These are phyloP conservation scores for Bubalus kerabau DNA, from an alignment of 2,113 vertebrate genomes.

Conservation along the genomic window DNA sequence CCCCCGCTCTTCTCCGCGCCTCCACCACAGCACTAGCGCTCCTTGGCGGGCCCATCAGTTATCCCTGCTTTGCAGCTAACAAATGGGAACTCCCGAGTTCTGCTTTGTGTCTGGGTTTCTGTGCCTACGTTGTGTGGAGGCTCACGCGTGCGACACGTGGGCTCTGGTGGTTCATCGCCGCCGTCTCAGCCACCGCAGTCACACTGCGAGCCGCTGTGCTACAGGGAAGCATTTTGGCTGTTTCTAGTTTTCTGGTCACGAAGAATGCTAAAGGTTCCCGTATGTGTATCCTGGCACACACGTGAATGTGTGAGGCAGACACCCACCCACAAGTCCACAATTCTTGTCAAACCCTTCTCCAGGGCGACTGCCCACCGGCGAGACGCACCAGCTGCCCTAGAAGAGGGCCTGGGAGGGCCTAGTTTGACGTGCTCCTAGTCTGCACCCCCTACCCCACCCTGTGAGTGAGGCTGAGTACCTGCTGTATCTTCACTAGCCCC, in stretches of 20 bases:
- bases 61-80: rapidly evolving
- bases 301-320: background rate
- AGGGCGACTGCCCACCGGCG: background rate
- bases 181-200: rapidly evolving
- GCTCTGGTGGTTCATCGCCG: background rate
- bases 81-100: rapidly evolving
- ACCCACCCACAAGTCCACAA: background rate
- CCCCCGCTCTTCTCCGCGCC: background rate
- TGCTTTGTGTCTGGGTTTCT: background rate
- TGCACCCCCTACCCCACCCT: too few relatives aligned
- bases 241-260: background rate
- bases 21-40: rapidly evolving
- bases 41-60: rapidly evolving
- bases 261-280: background rate
- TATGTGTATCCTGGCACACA: background rate
- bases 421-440: rapidly evolving
- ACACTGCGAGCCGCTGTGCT: rapidly evolving
- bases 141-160: background rate
- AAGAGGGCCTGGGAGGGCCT: background rate
- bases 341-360: background rate
- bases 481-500: background rate
- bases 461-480: rapidly evolving
- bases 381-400: background rate
- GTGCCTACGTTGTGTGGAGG: rapidly evolving
- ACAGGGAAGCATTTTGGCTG: rapidly evolving